phyloP scores from a whole-genome alignment of 2,797 vertebrate genomes.

The Typhlichthys subterraneus region DNA sequence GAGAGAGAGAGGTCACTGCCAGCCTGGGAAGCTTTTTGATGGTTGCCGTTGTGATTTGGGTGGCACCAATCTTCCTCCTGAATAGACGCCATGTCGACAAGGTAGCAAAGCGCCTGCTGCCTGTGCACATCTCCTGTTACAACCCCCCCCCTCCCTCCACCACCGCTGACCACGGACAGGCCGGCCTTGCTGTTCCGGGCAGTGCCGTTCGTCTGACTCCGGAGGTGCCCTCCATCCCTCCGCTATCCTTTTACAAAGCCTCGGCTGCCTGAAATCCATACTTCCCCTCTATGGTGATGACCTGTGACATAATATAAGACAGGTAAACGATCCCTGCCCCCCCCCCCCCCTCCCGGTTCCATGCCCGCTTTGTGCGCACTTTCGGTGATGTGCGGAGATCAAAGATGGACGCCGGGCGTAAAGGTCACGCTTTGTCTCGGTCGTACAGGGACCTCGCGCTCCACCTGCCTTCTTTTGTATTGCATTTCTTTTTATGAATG shows the following conservation, averaged over 20 bases:
- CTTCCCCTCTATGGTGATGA: slow-evolving; percentile 50
- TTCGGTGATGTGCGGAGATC: slow-evolving; percentile 41
- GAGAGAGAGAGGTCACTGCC: slow-evolving; percentile 25
- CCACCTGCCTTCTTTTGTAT: slow-evolving; percentile 41
- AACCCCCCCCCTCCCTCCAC: too few species aligned
- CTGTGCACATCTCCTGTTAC: slow-evolving; percentile 55
- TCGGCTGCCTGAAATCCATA: slow-evolving; percentile 66
- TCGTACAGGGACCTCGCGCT: slow-evolving; percentile 28
- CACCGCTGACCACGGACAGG: slow-evolving; percentile 60
- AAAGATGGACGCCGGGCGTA: slow-evolving; percentile 50
- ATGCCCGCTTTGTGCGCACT: slow-evolving; percentile 35
- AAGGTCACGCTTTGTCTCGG: slow-evolving; percentile 23
- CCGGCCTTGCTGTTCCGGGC: slow-evolving; percentile 63
- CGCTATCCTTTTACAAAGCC: slow-evolving; percentile 69
- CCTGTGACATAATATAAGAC: slow-evolving; percentile 54
- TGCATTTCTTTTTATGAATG: slow-evolving; percentile 21
- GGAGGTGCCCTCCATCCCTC: slow-evolving; percentile 57
- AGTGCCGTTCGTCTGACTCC: slow-evolving; percentile 53
- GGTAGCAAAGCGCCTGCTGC: slow-evolving; percentile 37
- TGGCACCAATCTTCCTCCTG: not conserved
- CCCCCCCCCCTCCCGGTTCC: slow-evolving; percentile 15
- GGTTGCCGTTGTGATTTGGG: slow-evolving; percentile 18
- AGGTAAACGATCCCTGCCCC: slow-evolving; percentile 19
- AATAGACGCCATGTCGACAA: slow-evolving; percentile 37
- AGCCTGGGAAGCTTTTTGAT: slow-evolving; percentile 19